Evolutionary conservation across 2,888 invertebrate genomes (phyloP).

Genomic region (Hedychridium roseum): DNA sequence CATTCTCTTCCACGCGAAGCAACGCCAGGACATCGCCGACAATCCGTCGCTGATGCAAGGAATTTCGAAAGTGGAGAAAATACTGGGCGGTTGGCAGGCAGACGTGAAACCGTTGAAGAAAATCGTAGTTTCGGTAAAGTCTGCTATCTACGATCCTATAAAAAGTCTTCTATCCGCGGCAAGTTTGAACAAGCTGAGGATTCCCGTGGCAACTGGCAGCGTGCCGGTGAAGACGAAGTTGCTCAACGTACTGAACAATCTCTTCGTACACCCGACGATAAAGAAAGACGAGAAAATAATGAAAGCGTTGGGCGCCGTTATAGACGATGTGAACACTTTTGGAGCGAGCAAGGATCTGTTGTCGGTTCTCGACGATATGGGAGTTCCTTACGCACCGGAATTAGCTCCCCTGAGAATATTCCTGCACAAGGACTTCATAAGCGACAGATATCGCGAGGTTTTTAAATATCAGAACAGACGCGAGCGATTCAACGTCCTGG

Average conservation of each 20-base stretch:
- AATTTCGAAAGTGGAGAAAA: conserved; percentile 4
- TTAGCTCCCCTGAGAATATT: conserved; percentile 9
- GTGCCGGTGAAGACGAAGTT: neutral
- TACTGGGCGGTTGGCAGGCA: neutral
- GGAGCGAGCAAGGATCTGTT: conserved; percentile 3
- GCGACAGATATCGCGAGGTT: neutral
- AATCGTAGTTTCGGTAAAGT: neutral
- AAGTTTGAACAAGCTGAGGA: conserved; percentile 1
- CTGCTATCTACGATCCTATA: conserved; percentile 9
- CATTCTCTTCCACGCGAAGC: neutral
- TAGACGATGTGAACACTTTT: conserved; percentile 2
- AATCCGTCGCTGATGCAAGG: neutral
- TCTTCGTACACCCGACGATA: conserved; percentile 3
- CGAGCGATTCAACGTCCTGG: neutral
- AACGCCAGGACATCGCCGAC: neutral
- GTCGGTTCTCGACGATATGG: conserved; percentile 4
- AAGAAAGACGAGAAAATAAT: neutral
- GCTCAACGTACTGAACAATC: neutral
- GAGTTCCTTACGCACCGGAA: neutral
- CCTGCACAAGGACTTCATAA: neutral
- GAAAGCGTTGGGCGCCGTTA: neutral
- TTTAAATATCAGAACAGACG: neutral
- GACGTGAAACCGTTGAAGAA: neutral
- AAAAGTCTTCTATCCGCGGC: neutral
- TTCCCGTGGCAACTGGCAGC: neutral